Conservation (phyloP, 2,888 invertebrate genomes). For the Scrobipalpa costella region DNA sequence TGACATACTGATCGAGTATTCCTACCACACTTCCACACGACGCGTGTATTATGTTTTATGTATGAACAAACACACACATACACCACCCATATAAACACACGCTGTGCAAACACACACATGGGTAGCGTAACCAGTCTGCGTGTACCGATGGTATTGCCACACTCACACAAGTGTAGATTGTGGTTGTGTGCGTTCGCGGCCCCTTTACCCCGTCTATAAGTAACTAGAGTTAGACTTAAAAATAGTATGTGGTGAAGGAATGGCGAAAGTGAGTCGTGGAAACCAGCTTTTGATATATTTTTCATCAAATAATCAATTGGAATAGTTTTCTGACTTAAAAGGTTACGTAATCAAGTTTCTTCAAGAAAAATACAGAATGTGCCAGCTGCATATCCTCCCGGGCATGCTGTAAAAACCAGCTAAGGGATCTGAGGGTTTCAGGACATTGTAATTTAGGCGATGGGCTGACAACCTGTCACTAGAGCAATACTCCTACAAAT, state of each 20-base stretch:
- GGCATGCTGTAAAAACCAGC: no score
- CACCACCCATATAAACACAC: not conserved
- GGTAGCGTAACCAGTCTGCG: slow-evolving; percentile 10
- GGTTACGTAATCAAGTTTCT: no score
- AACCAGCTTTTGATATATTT: not conserved
- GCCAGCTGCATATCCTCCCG: no score
- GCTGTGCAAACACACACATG: not conserved
- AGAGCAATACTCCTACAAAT: no score
- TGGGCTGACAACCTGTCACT: no score
- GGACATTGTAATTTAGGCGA: no score
- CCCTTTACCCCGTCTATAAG: slow-evolving; percentile 42
- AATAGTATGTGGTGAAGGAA: slow-evolving; percentile 16
- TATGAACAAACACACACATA: slow-evolving; percentile 20
- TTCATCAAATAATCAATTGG: no score
- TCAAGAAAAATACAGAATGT: not conserved
- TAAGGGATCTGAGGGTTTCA: no score
- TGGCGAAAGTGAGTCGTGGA: slow-evolving; percentile 8
- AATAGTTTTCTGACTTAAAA: no score
- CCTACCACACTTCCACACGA: slow-evolving; percentile 56
- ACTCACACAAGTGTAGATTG: slow-evolving; percentile 31
- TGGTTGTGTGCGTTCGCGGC: slow-evolving; percentile 48
- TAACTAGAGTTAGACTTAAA: slow-evolving; percentile 20
- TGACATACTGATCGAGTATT: slow-evolving; percentile 71
- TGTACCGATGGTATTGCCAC: not conserved
- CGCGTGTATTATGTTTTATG: slow-evolving; percentile 43